A percentile compares a stretch with the other conserved stretches of the same genome.
Conservation (phyloP, 2,113 vertebrate species). For the Tragelaphus strepsiceros region DNA sequence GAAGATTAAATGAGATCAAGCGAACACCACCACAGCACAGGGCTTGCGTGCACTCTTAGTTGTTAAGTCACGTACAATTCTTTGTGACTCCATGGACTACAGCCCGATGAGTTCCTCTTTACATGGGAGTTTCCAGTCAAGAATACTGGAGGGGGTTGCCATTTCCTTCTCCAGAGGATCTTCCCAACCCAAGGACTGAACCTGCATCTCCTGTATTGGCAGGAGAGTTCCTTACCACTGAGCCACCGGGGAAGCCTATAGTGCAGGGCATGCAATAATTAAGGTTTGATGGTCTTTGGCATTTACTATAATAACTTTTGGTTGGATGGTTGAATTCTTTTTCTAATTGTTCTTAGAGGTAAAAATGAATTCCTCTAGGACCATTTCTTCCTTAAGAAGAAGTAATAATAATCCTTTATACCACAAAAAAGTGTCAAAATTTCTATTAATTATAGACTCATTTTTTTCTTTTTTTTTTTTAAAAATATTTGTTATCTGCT, state of each 20-base stretch:
- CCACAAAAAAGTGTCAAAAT: neutral
- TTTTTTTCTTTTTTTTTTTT: neutral
- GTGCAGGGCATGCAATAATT: accelerated
- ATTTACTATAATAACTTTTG: neutral
- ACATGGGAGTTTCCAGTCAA: neutral
- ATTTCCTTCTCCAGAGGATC: neutral
- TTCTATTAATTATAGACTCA: neutral
- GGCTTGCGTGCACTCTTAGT: accelerated
- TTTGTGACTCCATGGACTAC: neutral
- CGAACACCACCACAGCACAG: neutral
- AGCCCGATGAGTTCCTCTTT: neutral
- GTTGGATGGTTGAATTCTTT: neutral
- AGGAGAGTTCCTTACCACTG: neutral
- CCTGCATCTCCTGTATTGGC: neutral
- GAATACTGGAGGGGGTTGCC: neutral
- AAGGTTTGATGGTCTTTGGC: neutral
- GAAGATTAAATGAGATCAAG: neutral
- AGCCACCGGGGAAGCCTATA: neutral
- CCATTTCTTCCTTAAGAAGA: neutral
- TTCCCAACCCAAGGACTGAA: neutral
- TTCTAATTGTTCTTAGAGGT: neutral
- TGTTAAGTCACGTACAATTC: neutral
- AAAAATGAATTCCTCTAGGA: neutral
- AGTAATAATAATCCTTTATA: neutral
- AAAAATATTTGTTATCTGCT: neutral